These are phyloP conservation scores for Enoplosus armatus DNA, from an alignment of 2,797 vertebrate species.

Conservation along the genomic window DNA sequence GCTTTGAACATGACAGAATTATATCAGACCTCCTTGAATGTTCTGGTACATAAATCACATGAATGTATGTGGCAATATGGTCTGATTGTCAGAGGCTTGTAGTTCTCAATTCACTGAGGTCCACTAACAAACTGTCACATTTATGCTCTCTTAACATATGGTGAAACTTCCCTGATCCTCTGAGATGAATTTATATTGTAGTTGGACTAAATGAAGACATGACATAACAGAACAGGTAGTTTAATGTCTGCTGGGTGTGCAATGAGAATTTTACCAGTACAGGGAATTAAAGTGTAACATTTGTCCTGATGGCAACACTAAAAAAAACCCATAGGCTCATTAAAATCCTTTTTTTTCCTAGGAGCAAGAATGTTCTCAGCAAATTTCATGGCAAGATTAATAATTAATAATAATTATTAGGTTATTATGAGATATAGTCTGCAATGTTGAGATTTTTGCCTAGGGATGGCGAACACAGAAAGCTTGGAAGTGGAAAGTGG, in stretches of 20 bases:
- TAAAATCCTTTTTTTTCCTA: not conserved
- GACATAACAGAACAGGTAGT: not conserved
- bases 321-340: no score
- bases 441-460: not conserved
- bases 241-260: constrained; percentile 9
- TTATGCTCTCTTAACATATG: constrained; percentile 43
- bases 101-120: constrained; percentile 55
- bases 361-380: not conserved
- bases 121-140: constrained; percentile 50
- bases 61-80: constrained; percentile 48
- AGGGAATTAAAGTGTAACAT: constrained; percentile 3
- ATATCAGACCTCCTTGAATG: constrained; percentile 66
- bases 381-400: not conserved
- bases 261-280: not conserved
- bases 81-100: constrained; percentile 36
- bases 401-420: not conserved
- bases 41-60: constrained; percentile 69
- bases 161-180: constrained; percentile 33
- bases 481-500: not conserved
- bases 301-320: not conserved
- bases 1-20: constrained; percentile 62
- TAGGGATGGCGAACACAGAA: not conserved
- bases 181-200: constrained; percentile 37
- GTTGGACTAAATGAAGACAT: constrained; percentile 36
- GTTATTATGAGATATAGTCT: not conserved